Evolutionary conservation across 2,888 invertebrate species (phyloP), one percentile per base, ranked within the genome.

Genomic region (Xiphydria camelus): DNA sequence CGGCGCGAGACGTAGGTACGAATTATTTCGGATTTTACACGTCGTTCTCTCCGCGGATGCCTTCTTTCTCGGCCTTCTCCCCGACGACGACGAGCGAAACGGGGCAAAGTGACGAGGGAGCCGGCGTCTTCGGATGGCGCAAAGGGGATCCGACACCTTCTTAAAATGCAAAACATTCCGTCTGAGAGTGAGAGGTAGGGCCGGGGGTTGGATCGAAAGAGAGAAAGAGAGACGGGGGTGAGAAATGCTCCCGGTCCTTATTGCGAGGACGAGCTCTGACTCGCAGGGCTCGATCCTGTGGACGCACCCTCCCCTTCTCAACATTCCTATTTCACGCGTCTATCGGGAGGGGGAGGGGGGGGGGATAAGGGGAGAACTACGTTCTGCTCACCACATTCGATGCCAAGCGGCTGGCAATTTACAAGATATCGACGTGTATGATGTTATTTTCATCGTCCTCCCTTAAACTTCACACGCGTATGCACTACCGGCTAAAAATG

Each of bases 131-230:
- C 56, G 59, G 51, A 54, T 62, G 55, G 62, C 58, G 63, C 57
- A 62, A 66, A 65, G 61, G 59, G 55, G 61, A 64, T 61, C 62
- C 62, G 62, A 67, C 66, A 72, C 63, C 72, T 73, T 72, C 65
- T 72, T 71, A 73, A 73, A 70, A 73, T 73, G 73, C 71, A 73
- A 73, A 73, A 73, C 71, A 72, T 65, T 64, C 55, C 63, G 61
- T 59, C 60, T 39, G 43, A 49, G 61, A 42, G 37, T 44, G 51
- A 45, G 45, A 41, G 41, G 34, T 45, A 34, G 37, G 31, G 33
- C 9, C 31, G 23, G 21, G 38, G n/a, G 34, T 19, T 14, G 29
- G 22, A 44, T 29, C 29, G 22, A 31, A 56, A 57, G 55, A 52
- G 61, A 7, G 29, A 4, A 15, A 12, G 37, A 47, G 42, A 41